A percentile compares a stretch with the other conserved stretches of the same genome.
Evolutionary conservation across 2,113 vertebrate genomes (phyloP).

Genomic region (Peromyscus maniculatus): DNA sequence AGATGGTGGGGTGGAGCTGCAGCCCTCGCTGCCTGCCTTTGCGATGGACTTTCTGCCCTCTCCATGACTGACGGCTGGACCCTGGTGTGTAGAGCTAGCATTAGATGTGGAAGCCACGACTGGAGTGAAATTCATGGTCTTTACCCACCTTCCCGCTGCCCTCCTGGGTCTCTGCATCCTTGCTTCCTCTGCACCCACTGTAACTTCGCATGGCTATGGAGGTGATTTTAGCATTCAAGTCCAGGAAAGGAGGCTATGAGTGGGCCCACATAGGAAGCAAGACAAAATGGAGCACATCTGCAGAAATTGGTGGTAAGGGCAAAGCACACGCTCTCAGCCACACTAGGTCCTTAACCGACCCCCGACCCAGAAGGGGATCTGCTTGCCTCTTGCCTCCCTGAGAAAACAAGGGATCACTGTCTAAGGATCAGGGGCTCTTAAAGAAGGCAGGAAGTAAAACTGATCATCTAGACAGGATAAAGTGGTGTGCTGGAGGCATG

Average conservation of each 20-base stretch:
- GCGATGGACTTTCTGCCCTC: accelerated
- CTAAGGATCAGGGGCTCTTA: neutral
- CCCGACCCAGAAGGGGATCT: accelerated
- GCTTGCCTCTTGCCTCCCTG: no score
- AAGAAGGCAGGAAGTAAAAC: neutral
- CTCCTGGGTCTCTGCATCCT: conserved; percentile 44
- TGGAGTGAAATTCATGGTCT: accelerated
- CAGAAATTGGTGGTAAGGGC: neutral
- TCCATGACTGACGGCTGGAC: neutral
- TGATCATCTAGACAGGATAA: neutral
- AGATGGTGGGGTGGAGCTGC: neutral
- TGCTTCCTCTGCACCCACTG: neutral
- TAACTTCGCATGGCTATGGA: accelerated
- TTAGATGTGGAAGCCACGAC: neutral
- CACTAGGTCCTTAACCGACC: neutral
- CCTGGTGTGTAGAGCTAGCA: neutral
- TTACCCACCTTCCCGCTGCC: neutral
- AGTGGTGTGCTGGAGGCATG: neutral
- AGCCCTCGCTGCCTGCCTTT: no score
- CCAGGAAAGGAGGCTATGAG: neutral
- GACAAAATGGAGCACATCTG: conserved; percentile 77
- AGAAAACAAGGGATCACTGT: neutral
- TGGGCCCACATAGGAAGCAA: neutral
- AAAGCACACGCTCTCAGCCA: accelerated
- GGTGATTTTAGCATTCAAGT: neutral